Evolutionary conservation across 2,888 invertebrate genomes (phyloP).

Genomic region (Hanleya hanleyi): DNA sequence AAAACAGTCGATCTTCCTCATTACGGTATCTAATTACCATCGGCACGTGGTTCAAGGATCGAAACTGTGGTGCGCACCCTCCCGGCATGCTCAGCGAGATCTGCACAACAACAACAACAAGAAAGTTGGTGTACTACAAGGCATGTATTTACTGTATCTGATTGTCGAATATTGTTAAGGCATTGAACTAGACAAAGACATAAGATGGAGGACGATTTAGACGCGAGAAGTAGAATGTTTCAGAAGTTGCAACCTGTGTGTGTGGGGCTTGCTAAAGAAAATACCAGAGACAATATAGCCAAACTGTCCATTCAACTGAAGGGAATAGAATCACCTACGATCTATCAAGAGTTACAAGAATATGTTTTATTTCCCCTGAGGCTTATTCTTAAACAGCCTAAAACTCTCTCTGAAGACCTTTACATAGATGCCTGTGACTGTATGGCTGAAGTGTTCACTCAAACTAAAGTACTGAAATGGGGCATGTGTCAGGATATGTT

Average conservation of each 20-base stretch:
- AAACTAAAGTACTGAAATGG: conserved; percentile 46
- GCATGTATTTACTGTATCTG: too few species aligned
- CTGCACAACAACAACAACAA: too few species aligned
- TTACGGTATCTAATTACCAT: too few species aligned
- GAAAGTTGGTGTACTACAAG: too few species aligned
- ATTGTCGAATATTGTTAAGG: too few species aligned
- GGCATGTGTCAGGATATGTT: conserved; percentile 58
- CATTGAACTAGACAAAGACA: too few species aligned
- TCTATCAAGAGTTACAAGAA: conserved; percentile 58
- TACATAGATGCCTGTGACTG: conserved; percentile 50
- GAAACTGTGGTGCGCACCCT: too few species aligned
- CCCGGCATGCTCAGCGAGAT: too few species aligned
- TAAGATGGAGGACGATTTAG: too few species aligned
- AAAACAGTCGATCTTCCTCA: too few species aligned
- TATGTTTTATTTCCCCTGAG: conserved; percentile 62
- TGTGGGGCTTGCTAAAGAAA: background rate
- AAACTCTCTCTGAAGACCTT: conserved; percentile 49
- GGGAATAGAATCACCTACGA: conserved; percentile 34
- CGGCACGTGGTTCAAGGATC: too few species aligned
- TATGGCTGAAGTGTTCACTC: conserved; percentile 48
- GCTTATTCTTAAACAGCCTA: conserved; percentile 52
- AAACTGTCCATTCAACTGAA: conserved; percentile 15
- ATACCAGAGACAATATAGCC: background rate
- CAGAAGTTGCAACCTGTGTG: background rate
- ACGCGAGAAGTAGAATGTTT: too few species aligned